Conservation (phyloP, 2,113 vertebrate species). For the Chloroceryle aenea region DNA sequence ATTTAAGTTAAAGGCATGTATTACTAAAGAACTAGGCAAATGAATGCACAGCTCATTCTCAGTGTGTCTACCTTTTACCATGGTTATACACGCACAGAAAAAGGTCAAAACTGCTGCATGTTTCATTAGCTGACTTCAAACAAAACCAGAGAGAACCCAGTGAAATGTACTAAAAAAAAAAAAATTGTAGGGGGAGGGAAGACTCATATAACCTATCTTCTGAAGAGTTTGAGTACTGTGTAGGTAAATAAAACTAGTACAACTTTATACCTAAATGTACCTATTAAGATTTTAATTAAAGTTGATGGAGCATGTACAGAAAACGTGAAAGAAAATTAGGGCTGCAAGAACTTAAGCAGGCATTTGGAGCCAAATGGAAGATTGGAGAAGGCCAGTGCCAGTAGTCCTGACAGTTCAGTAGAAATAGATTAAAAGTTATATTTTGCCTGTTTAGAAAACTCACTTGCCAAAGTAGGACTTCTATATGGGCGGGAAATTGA, state of each 20-base stretch:
- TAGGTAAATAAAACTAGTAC: not conserved
- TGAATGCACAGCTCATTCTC: not conserved
- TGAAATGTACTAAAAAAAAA: no score
- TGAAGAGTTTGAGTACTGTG: not conserved
- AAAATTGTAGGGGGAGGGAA: fast-evolving
- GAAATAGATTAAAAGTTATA: not conserved
- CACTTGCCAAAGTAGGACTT: not conserved
- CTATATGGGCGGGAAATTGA: not conserved
- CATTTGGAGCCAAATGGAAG: not conserved
- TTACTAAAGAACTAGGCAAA: not conserved
- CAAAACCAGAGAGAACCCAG: not conserved
- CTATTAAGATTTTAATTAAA: conserved; percentile 9
- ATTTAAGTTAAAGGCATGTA: not conserved
- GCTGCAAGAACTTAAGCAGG: not conserved
- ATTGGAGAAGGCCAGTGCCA: not conserved
- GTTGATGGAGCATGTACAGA: not conserved
- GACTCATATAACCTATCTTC: not conserved
- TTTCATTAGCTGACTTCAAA: not conserved
- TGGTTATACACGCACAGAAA: not conserved
- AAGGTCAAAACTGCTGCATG: fast-evolving
- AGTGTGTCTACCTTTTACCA: not conserved
- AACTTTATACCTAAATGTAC: not conserved
- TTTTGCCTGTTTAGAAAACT: not conserved
- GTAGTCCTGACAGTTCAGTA: not conserved
- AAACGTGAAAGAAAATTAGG: not conserved